These are phyloP conservation scores for Camponotus pennsylvanicus DNA, from an alignment of 1,140 invertebrate genomes.

Conservation along the genomic window DNA sequence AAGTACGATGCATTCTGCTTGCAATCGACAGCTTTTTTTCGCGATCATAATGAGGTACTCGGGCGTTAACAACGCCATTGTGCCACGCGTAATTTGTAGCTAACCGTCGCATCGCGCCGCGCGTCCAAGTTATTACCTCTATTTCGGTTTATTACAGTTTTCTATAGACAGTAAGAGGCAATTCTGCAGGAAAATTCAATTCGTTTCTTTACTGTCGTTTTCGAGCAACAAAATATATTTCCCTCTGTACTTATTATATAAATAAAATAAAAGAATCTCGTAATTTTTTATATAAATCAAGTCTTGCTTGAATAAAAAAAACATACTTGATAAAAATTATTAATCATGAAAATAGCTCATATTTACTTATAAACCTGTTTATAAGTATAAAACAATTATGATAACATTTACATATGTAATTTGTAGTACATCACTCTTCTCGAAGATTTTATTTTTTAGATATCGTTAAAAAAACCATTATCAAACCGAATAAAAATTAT, in stretches of 20 bases:
- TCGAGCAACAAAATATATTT: slow-evolving; percentile 19
- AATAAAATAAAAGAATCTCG: slow-evolving; percentile 4
- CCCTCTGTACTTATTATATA: slow-evolving; percentile 13
- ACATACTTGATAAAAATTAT: background rate
- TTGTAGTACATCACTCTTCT: background rate
- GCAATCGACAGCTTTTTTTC: slow-evolving; percentile 70
- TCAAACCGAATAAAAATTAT: background rate
- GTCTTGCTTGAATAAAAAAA: background rate
- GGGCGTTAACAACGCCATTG: slow-evolving; percentile 71
- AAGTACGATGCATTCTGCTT: slow-evolving; percentile 61
- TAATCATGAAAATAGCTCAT: background rate
- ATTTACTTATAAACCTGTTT: background rate
- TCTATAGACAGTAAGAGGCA: slow-evolving; percentile 20
- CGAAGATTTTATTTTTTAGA: background rate
- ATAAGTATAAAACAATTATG: background rate
- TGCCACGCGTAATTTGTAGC: slow-evolving; percentile 68
- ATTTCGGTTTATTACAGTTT: slow-evolving; percentile 68
- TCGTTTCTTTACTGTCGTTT: background rate
- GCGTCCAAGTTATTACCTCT: slow-evolving; percentile 69
- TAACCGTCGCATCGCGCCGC: slow-evolving; percentile 37
- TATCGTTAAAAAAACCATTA: background rate
- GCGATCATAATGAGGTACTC: slow-evolving; percentile 66
- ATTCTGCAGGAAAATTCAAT: background rate
- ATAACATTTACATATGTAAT: background rate
- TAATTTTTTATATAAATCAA: slow-evolving; percentile 22